Base-by-base conservation (phyloP, 2,888 invertebrate genomes). In the Dolichomitus sp. region DNA sequence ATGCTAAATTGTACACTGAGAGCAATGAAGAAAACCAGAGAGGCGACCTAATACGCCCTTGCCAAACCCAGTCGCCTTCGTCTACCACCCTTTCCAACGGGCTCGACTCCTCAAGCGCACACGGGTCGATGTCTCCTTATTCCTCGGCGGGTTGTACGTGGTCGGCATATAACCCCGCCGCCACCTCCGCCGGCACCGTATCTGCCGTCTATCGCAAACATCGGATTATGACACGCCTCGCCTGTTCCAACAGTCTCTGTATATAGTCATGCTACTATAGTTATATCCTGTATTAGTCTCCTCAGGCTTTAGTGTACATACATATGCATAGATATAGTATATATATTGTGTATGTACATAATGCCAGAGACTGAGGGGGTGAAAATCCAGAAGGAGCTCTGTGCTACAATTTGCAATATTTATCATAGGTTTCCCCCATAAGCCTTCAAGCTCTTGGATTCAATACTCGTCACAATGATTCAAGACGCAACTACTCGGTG, bases 181-280 rank as follows among this genome's bases (percentile, higher is more conserved):
- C 63, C 75, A 63, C 68, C 72, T 73, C 61, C 76, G 61, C 54
- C 59, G 68, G 37, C 76, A 52, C 45, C 69, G 80, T 83, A 75
- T 80, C 80, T 54, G 45, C 80, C 75, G 80, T 76, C 83, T 83
- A 80, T 80, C 69, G 76, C 83, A 83, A 83, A 83, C 83, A 83
- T 80, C 76, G 80, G 83, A 83, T 83, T 83, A 83, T 83, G 76
- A 83, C 83, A 83, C 80, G 83, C 80, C 83, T 83, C 83, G 80
- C 75, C 76, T 77, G 83, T 83, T 83, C 73, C 68, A 80, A 80
- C 76, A 76, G 76, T 59, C 76, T 33, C 52, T 59, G 59, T 61
- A 77, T 59, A 75, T 59, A 66, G 42, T 7, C 50, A n/a, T 27
- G 33, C 61, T 37, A 30, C 48, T 70, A 72, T 54, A 72, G 61